Percentiles rank a stretch among this genome's conserved stretches.
These are phyloP conservation scores for Meandrina meandrites DNA, from an alignment of 92 coral and sea anemone genomes.

Conservation along the genomic window DNA sequence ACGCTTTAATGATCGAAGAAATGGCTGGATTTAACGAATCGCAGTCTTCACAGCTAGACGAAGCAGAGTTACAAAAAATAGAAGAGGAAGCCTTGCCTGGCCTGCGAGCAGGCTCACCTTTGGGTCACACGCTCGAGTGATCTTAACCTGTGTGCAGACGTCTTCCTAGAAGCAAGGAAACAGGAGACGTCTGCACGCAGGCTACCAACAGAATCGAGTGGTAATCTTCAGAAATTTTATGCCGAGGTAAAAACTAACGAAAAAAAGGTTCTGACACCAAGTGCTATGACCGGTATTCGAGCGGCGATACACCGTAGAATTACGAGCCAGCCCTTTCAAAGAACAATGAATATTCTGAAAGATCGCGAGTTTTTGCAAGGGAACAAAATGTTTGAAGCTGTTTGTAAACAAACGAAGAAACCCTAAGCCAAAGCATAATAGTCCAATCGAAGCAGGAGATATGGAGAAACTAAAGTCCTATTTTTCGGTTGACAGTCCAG, in stretches of 20 bases:
- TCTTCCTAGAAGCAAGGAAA: too few species aligned
- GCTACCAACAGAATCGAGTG: conserved; percentile 20
- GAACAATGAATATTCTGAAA: conserved; percentile 35
- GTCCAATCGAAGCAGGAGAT: conserved; percentile 21
- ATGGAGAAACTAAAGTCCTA: conserved; percentile 29
- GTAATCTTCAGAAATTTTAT: neutral
- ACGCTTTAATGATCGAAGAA: too few species aligned
- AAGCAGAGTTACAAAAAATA: too few species aligned
- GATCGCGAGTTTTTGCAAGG: conserved; percentile 30
- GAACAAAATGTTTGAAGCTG: conserved; percentile 7
- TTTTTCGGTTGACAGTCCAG: conserved; percentile 19
- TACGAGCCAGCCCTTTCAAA: conserved; percentile 37
- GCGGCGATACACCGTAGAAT: conserved; percentile 41
- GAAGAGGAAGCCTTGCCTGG: too few species aligned
- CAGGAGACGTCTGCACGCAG: too few species aligned
- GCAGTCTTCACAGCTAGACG: too few species aligned
- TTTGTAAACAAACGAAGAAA: conserved; percentile 38
- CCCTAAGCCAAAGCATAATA: neutral
- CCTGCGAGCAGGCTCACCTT: too few species aligned
- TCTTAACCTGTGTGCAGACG: too few species aligned
- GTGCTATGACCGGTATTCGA: conserved; percentile 31
- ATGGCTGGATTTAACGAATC: too few species aligned
- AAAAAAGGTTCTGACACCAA: neutral
- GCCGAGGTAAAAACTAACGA: too few species aligned
- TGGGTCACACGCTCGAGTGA: too few species aligned